Base-by-base conservation (phyloP, 2,113 vertebrate genomes). In the Mellivora capensis region DNA sequence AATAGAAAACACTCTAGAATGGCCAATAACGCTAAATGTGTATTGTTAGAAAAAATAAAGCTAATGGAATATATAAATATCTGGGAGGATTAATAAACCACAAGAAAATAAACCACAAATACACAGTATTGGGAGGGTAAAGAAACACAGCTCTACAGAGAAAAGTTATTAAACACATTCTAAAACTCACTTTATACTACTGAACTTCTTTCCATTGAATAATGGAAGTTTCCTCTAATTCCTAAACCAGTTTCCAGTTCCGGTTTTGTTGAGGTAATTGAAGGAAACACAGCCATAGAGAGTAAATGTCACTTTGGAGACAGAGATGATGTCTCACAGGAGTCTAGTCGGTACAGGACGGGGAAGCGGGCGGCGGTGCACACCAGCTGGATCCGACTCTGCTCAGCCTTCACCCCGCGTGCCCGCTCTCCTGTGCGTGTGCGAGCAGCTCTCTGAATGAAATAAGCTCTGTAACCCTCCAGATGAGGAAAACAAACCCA, bases 331-430 rank as follows among this genome's bases (percentile, higher is more conserved):
- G 59, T 69, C 27, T 67, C 42, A 3, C 2, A 14, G n/a, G 39
- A 77, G 17, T 52, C 71, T 18, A 8, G 59, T 52, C 4, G 62
- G 29, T 6, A 44, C 7, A 5, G 54, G 9, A 52, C 12, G 5
- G 42, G 29, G 49, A 31, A 14, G 34, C 8, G 1, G 34, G 39
- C 20, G 2, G 1, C 21, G n/a, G 3, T 54, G 1, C 4, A 27
- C 0, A 2, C 44, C 34, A 47, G 37, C 12, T 4, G 29, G 29
- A 11, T 12, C 3, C 5, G 21, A 47, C 31, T 34, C 34, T 17
- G 7, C 11, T 29, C 54, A 14, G 14, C 21, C 57, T 57, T 87
- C 42, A 14, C 34, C 11, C 34, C 8, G 27, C 81, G 61, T n/a
- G 15, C 34, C 21, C 23, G 13, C 0, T 52, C 18, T 74, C 13